phyloP scores from a whole-genome alignment of 1,140 invertebrate species.

The Sycobia sp. region DNA sequence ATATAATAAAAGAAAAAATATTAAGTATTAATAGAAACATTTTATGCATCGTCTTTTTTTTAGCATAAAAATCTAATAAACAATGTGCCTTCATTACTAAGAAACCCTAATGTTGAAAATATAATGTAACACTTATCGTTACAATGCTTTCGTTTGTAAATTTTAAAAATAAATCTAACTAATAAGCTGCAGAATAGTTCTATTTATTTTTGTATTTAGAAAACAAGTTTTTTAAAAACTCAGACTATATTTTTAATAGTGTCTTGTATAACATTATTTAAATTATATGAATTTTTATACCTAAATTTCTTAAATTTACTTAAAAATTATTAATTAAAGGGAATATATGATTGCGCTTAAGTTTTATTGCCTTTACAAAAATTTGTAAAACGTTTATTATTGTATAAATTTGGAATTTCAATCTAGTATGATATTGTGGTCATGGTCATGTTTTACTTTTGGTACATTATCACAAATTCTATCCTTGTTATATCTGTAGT shows the following conservation, averaged over 20 bases:
- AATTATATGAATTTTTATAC: slow-evolving; percentile 9
- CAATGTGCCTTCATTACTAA: slow-evolving; percentile 55
- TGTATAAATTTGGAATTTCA: slow-evolving; percentile 38
- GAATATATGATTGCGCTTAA: slow-evolving; percentile 33
- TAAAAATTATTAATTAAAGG: slow-evolving; percentile 19
- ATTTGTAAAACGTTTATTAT: slow-evolving; percentile 33
- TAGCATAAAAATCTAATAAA: slow-evolving; percentile 33
- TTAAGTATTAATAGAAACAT: too few relatives aligned
- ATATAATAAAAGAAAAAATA: too few relatives aligned
- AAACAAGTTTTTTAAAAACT: neutral
- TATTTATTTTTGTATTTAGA: slow-evolving; percentile 10
- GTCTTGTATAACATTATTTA: slow-evolving; percentile 21
- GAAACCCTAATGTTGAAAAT: slow-evolving; percentile 40
- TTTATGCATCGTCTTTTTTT: slow-evolving; percentile 19
- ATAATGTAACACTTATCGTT: slow-evolving; percentile 42
- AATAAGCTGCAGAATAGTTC: slow-evolving; percentile 38
- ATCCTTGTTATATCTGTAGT: too few relatives aligned
- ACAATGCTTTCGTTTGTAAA: slow-evolving; percentile 56
- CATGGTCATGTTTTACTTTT: too few relatives aligned
- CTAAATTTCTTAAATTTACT: slow-evolving; percentile 36
- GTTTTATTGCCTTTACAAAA: slow-evolving; percentile 35
- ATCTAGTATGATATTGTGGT: neutral
- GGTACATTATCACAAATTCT: too few relatives aligned
- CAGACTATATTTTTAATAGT: slow-evolving; percentile 19
- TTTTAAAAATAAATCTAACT: slow-evolving; percentile 45